Conservation (phyloP, 2,113 vertebrate species). For the Pandion haliaetus region DNA sequence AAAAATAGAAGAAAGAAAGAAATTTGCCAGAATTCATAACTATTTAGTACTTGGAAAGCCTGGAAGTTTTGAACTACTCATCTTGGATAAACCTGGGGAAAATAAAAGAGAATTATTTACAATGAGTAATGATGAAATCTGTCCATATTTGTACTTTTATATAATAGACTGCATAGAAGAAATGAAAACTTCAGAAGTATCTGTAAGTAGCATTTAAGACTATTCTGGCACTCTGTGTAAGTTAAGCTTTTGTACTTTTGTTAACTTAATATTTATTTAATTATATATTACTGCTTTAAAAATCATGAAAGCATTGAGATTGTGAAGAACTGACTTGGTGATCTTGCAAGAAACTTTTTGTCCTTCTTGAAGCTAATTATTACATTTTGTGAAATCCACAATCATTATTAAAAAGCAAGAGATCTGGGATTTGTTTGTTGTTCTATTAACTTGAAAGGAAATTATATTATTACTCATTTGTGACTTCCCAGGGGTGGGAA, state of each 20-base stretch:
- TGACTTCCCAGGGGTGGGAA: not conserved
- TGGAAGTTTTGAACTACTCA: not conserved
- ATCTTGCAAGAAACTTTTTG: not conserved
- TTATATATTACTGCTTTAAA: not conserved
- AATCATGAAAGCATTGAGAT: not conserved
- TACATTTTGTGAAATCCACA: slow-evolving; percentile 34
- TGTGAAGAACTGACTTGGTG: not conserved
- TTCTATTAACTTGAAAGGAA: not conserved
- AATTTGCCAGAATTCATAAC: not conserved
- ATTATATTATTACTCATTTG: not conserved
- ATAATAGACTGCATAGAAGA: not conserved
- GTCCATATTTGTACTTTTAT: not conserved
- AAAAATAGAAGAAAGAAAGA: not conserved
- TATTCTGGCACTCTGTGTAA: not conserved
- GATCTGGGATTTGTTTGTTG: not conserved
- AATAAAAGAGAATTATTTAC: not conserved
- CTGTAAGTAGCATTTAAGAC: not conserved
- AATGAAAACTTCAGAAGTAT: not conserved
- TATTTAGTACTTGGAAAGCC: not conserved
- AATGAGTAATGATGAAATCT: not conserved
- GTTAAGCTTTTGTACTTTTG: not conserved
- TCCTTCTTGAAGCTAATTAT: not conserved
- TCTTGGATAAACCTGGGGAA: not conserved
- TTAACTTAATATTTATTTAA: not conserved
- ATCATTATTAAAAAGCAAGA: slow-evolving; percentile 46